phyloP scores from a whole-genome alignment of 2,888 invertebrate genomes.

The Lithosia quadra region DNA sequence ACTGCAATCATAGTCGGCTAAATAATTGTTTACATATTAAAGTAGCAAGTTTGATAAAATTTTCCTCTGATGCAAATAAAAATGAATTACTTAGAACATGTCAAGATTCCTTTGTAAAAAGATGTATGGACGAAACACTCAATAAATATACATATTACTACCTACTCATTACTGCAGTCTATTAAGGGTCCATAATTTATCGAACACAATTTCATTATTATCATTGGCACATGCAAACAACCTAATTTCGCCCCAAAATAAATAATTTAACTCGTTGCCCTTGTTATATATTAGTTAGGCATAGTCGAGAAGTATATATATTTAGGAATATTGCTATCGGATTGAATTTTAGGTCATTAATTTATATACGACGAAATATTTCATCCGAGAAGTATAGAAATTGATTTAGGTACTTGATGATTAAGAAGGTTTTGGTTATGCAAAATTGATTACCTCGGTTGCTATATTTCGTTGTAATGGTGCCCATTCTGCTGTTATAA shows the following conservation, averaged over 20 bases:
- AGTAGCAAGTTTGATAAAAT: too few relatives aligned
- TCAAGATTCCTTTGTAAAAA: too few relatives aligned
- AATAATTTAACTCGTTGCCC: conserved; percentile 42
- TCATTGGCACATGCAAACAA: conserved; percentile 52
- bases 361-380: conserved; percentile 31
- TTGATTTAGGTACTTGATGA: not conserved
- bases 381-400: not conserved
- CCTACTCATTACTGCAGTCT: too few relatives aligned
- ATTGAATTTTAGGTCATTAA: conserved; percentile 55
- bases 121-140: too few relatives aligned
- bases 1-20: too few relatives aligned
- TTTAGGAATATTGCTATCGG: conserved; percentile 73
- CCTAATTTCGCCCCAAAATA: conserved; percentile 60
- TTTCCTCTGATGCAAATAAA: too few relatives aligned
- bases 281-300: conserved; percentile 49
- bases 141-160: too few relatives aligned
- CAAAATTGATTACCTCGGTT: conserved; percentile 16
- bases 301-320: conserved; percentile 60
- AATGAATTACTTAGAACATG: too few relatives aligned
- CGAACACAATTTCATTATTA: not conserved
- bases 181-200: too few relatives aligned
- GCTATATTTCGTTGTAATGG: conserved; percentile 20
- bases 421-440: not conserved
- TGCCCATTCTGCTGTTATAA: conserved; percentile 7
- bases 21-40: too few relatives aligned